Evolutionary conservation across 2,797 vertebrate genomes (phyloP).

Genomic region (Chromobotia macracanthus): DNA sequence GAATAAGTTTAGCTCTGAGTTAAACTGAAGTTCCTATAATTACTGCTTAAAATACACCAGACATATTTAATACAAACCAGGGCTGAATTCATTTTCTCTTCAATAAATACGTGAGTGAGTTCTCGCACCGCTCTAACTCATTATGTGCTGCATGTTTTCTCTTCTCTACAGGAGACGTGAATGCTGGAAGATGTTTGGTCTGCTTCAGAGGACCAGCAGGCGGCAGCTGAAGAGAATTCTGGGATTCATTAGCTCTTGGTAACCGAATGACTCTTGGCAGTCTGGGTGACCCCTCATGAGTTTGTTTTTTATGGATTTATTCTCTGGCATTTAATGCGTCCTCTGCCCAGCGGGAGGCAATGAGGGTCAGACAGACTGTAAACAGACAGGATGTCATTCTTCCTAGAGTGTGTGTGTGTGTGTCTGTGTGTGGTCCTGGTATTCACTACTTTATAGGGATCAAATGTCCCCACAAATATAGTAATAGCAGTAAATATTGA

Average conservation of each 20-base stretch:
- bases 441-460: no score
- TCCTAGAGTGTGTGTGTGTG: background rate
- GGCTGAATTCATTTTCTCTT: background rate
- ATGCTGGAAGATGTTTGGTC: constrained; percentile 54
- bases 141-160: constrained; percentile 25
- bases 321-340: constrained; percentile 54
- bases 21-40: background rate
- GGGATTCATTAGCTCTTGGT: constrained; percentile 75
- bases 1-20: background rate
- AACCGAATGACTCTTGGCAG: constrained; percentile 72
- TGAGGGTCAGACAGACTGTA: constrained; percentile 28
- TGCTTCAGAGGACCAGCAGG: constrained; percentile 57
- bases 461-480: no score
- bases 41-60: background rate
- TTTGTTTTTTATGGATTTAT: constrained; percentile 75
- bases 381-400: constrained; percentile 35
- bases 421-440: background rate
- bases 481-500: no score
- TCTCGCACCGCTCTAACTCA: constrained; percentile 22
- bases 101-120: background rate
- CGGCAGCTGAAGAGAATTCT: constrained; percentile 64
- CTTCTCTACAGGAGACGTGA: constrained; percentile 30
- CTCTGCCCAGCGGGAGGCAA: constrained; percentile 22
- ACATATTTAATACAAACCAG: background rate
- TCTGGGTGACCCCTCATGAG: constrained; percentile 74